These are phyloP conservation scores for Muntiacus reevesi DNA, from an alignment of 2,113 vertebrate genomes.

Conservation along the genomic window DNA sequence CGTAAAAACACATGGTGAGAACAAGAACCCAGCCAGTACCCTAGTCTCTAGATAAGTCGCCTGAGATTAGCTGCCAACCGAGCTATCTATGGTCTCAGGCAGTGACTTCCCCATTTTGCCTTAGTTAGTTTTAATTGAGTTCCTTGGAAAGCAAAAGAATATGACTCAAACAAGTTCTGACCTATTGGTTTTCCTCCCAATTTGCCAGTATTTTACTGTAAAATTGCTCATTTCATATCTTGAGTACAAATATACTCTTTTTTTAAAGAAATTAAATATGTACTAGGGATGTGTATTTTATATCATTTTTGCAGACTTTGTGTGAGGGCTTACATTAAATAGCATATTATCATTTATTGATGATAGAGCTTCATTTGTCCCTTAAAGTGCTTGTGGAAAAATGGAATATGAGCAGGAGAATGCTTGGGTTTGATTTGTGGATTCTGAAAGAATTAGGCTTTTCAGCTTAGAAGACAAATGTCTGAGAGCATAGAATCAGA, in stretches of 20 bases:
- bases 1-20: background rate
- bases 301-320: background rate
- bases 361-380: background rate
- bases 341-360: background rate
- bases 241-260: background rate
- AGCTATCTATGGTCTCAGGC: background rate
- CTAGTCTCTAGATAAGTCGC: background rate
- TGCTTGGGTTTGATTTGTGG: background rate
- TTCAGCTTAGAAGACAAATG: background rate
- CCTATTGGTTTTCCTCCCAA: background rate
- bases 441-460: background rate
- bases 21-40: background rate
- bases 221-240: background rate
- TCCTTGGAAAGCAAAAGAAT: slow-evolving; percentile 18
- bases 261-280: background rate
- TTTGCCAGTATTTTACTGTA: background rate
- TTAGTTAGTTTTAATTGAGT: background rate
- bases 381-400: background rate
- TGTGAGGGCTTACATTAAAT: background rate
- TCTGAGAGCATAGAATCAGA: background rate
- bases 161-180: background rate
- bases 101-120: background rate
- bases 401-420: background rate
- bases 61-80: background rate
- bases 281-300: background rate